Evolutionary conservation across 2,113 vertebrate species (phyloP), one percentile per base, ranked within the genome.

Genomic region (Vanacampus margaritifer): DNA sequence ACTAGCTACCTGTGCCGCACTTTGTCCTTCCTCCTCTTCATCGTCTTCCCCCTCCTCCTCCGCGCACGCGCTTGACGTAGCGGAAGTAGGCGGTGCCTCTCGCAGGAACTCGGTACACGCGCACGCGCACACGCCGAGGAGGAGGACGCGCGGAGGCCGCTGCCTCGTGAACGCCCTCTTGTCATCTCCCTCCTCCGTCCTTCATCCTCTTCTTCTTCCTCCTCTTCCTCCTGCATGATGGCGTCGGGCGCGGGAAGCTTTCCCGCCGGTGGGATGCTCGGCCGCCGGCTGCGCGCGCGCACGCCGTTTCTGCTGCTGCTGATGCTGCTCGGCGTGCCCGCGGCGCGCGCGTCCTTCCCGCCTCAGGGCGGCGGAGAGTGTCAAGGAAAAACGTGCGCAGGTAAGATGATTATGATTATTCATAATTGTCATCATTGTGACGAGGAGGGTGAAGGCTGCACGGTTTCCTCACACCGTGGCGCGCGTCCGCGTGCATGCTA

Each of bases 341-440:
- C 80, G 67, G 86, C 75, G 51, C 86, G 80, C 14, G 90, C 88
- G 37, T 93, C 93, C 0, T 91, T 93, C 0, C 74, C 86, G 61
- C 90, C 89, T 0, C 79, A 90, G 77, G 87, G 90, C 86, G 81
- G 86, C 87, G 82, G 87, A n/a, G 92, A 90, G 81, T 91, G 92
- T 79, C 85, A 79, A 69, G 89, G 87, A 80, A 91, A 91, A 80
- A 90, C 91, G 81, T 93, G 93, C 80, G 88, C 91, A 91, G 93
- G 93, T 93, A 86, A 81, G 76, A 39, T 58, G 39, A 10, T 13
- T 14, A 3, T 54, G 14, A 2, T 3, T 26, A 13, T 54, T 54
- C 23, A 54, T 54, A 24, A 54, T 24, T 54, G 2, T 2, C 11
- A 24, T 24, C 23, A 13, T 23, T 3, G 21, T 11, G 60, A 61